Conservation (phyloP, 2,797 vertebrate species). For the Dryobates pubescens region DNA sequence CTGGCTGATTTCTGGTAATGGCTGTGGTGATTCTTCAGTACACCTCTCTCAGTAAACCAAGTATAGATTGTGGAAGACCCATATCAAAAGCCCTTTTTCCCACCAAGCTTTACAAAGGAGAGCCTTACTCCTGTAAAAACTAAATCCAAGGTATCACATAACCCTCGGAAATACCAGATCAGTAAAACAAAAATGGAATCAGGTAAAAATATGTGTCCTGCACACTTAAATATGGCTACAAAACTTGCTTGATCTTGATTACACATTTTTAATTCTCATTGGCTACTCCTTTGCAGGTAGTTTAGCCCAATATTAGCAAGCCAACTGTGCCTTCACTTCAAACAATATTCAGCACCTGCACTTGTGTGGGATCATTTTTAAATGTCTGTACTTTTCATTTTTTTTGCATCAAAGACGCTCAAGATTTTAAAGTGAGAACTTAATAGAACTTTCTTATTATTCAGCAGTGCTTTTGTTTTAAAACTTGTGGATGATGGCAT, state of each 20-base stretch:
- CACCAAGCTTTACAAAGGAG: neutral
- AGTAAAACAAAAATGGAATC: neutral
- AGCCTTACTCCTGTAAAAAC: neutral
- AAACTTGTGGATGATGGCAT: neutral
- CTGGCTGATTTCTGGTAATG: neutral
- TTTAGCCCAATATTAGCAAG: neutral
- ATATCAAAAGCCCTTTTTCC: neutral
- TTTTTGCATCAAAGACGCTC: neutral
- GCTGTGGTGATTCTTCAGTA: neutral
- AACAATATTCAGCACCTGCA: neutral
- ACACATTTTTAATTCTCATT: neutral
- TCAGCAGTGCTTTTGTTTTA: neutral
- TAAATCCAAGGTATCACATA: neutral
- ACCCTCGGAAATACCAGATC: neutral
- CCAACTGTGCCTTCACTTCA: neutral
- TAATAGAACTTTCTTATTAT: neutral
- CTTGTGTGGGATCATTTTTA: neutral
- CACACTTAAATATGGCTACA: rapidly evolving
- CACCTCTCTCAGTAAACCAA: neutral
- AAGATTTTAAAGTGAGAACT: neutral
- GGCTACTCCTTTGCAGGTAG: neutral
- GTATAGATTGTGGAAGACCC: neutral
- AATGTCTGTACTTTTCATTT: neutral
- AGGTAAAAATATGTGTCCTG: neutral
- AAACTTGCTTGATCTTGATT: neutral